Evolutionary conservation across 1,140 invertebrate species (phyloP).

Genomic region (Notospermus geniculatus): DNA sequence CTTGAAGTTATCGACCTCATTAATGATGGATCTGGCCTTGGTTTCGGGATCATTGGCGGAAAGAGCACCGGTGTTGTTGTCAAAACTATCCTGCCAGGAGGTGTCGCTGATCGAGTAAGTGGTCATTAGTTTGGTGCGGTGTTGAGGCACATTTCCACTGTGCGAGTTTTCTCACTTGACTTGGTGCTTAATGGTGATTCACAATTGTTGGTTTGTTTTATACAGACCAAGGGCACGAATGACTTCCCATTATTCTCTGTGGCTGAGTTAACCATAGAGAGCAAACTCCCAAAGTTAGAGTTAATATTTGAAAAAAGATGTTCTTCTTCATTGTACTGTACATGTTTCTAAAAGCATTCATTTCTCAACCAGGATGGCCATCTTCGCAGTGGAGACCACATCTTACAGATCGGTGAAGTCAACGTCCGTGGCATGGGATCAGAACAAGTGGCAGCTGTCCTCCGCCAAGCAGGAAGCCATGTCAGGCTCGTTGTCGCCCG

Average conservation of each 20-base stretch:
- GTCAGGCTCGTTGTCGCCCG: slow-evolving; percentile 88
- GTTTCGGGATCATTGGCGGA: slow-evolving; percentile 94
- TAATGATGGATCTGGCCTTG: slow-evolving; percentile 92
- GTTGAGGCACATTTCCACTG: too few relatives aligned
- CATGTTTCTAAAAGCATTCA: too few relatives aligned
- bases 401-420: slow-evolving; percentile 90
- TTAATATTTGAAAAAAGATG: too few relatives aligned
- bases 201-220: too few relatives aligned
- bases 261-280: too few relatives aligned
- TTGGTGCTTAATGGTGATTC: too few relatives aligned
- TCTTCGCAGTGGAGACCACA: slow-evolving; percentile 87
- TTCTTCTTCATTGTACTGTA: too few relatives aligned
- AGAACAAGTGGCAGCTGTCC: slow-evolving; percentile 88
- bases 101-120: slow-evolving; percentile 83
- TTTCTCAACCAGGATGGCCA: slow-evolving; percentile 69
- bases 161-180: too few relatives aligned
- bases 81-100: slow-evolving; percentile 89
- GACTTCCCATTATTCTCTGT: too few relatives aligned
- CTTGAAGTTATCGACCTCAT: slow-evolving; percentile 92
- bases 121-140: too few relatives aligned
- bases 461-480: slow-evolving; percentile 80
- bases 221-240: too few relatives aligned
- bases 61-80: slow-evolving; percentile 94
- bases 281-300: too few relatives aligned
- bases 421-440: slow-evolving; percentile 85